Evolutionary conservation across 2,797 vertebrate genomes (phyloP).

Genomic region (Todus mexicanus): DNA sequence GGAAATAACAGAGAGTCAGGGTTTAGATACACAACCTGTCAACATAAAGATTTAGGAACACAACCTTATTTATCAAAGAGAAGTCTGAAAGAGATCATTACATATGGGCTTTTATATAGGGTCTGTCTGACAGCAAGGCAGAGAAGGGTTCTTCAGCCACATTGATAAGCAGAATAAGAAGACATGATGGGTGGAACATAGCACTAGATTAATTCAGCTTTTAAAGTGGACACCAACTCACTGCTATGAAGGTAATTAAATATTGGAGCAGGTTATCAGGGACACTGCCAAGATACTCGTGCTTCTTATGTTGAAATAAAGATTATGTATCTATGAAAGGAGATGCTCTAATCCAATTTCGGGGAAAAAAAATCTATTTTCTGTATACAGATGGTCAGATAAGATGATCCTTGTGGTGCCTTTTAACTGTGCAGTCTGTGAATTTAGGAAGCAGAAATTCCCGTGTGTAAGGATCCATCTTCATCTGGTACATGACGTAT

Average conservation of each 20-base stretch:
- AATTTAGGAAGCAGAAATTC: conserved; percentile 18
- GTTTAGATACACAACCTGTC: not conserved
- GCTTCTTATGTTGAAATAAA: conserved; percentile 21
- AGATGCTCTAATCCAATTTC: conserved; percentile 19
- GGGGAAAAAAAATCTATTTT: not conserved
- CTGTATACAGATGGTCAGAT: conserved; percentile 15
- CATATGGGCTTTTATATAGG: not conserved
- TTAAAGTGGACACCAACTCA: conserved; percentile 29
- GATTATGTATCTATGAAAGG: conserved; percentile 19
- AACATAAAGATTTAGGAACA: not conserved
- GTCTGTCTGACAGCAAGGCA: not conserved
- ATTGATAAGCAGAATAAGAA: not conserved
- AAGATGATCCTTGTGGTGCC: not conserved
- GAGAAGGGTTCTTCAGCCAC: not conserved
- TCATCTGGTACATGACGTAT: not conserved
- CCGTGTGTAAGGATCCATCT: not conserved
- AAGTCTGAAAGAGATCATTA: not conserved
- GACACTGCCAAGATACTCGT: not conserved
- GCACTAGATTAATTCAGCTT: not conserved
- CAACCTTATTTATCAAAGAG: not conserved
- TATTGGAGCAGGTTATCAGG: conserved; percentile 34
- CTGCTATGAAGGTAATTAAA: conserved; percentile 29
- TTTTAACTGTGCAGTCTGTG: not conserved
- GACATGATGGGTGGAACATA: not conserved
- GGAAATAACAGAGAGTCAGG: not conserved